phyloP scores from a whole-genome alignment of 2,113 vertebrate genomes.

The Cyanoramphus novaezelandiae region DNA sequence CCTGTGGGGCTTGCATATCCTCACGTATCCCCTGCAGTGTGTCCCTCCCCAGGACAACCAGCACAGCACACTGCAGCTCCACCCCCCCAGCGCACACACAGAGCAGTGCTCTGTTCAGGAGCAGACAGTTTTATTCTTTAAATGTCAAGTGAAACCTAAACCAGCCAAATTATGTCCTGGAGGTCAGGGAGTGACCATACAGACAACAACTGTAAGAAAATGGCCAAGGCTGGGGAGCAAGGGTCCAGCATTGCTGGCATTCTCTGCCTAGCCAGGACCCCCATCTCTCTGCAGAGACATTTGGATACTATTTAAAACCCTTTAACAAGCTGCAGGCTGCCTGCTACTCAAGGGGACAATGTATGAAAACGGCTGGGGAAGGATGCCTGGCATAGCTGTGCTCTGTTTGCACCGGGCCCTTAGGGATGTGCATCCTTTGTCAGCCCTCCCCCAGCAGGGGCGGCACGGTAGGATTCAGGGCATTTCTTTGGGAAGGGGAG shows the following conservation, averaged over 20 bases:
- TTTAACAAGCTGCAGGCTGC: constrained; percentile 68
- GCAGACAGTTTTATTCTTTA: constrained; percentile 49
- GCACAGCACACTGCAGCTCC: not conserved
- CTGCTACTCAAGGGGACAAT: constrained; percentile 51
- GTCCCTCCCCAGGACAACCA: not conserved
- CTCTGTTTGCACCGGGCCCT: not conserved
- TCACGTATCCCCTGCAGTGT: not conserved
- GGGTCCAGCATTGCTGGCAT: constrained; percentile 72
- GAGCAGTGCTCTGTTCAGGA: not conserved
- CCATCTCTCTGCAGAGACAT: constrained; percentile 61
- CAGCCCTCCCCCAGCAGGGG: not conserved
- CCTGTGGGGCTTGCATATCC: not conserved
- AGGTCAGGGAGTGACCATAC: constrained; percentile 8
- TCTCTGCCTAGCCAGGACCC: constrained; percentile 54
- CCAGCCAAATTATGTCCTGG: constrained; percentile 40
- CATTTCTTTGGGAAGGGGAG: constrained; percentile 11
- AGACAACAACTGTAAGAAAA: constrained; percentile 69
- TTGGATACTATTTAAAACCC: constrained; percentile 78
- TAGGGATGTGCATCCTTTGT: constrained; percentile 27
- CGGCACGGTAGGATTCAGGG: not conserved
- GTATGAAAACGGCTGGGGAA: constrained; percentile 30
- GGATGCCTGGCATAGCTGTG: constrained; percentile 69
- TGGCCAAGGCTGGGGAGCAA: constrained; percentile 4
- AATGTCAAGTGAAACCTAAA: constrained; percentile 67
- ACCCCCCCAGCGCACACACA: accelerated